These are phyloP conservation scores for Damaliscus lunatus DNA, from an alignment of 2,113 vertebrate species.

Conservation along the genomic window DNA sequence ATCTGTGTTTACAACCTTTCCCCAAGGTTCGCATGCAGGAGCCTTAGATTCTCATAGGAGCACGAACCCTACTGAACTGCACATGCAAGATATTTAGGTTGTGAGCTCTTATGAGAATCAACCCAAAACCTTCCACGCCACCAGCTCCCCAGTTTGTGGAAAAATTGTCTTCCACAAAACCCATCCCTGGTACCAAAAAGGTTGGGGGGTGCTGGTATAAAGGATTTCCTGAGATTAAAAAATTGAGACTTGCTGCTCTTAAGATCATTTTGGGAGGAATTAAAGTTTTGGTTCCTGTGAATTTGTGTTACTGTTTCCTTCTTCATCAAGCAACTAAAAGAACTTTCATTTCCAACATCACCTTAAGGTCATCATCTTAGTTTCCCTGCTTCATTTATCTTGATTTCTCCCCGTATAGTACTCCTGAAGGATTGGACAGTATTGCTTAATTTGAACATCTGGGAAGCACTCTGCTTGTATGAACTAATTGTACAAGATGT, in stretches of 20 bases:
- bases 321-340: background rate
- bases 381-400: background rate
- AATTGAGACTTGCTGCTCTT: background rate
- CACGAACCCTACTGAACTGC: background rate
- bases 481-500: background rate
- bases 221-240: background rate
- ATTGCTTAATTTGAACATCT: background rate
- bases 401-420: background rate
- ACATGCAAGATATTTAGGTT: background rate
- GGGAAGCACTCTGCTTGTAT: background rate
- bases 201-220: background rate
- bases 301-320: background rate
- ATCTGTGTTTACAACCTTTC: background rate
- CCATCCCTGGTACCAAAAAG: background rate
- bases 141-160: background rate
- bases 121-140: background rate
- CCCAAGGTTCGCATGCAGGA: background rate
- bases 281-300: background rate
- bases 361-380: background rate
- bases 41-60: background rate
- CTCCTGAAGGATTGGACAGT: background rate
- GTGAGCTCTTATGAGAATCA: background rate
- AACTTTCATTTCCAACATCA: background rate
- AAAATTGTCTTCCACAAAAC: background rate
- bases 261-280: background rate